Base-by-base conservation (phyloP, 2,888 invertebrate genomes). In the Girardia tigrina region DNA sequence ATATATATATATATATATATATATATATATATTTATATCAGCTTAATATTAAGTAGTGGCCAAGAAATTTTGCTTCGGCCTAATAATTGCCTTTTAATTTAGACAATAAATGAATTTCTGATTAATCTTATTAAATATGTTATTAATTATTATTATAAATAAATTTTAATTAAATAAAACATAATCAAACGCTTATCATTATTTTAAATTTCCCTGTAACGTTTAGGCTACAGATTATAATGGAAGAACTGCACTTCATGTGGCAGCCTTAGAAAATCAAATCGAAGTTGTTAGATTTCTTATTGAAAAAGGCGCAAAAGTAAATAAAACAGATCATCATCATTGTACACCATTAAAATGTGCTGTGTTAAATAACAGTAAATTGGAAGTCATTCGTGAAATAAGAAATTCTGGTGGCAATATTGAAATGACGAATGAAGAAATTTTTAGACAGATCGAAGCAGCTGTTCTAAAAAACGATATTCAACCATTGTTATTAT, bases 201-300 rank as follows among this genome's bases (percentile, higher is more conserved):
- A n/a, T n/a, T n/a, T n/a, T n/a, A n/a, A n/a, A n/a, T n/a, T n/a
- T n/a, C n/a, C n/a, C n/a, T n/a, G n/a, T n/a, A n/a, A n/a, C n/a
- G n/a, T n/a, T n/a, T 36, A 36, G 36, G 56, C 56, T 20, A 23
- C 56, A 12, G 56, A 56, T 56, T 56, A 56, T n/a, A 56, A 56
- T n/a, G 56, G 56, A 8, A 56, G 23, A 56, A 56, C 56, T 12
- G 56, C 56, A 12, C n/a, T 56, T 12, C 56, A 56, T 16, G 56
- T 56, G n/a, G 56, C 56, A 20, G 56, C 56, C 4, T 4, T 23
- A 23, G 4, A n/a, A 8, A 56, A 56, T 56, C 56, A 56, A 56
- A 56, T 56, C n/a, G 56, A 56, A 56, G 56, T 56, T 2, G 56
- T 56, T 56, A n/a, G 56, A 12, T 56, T 56, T 56, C 56, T 56